These are phyloP conservation scores for Pasiphila rectangulata DNA, from an alignment of 2,888 invertebrate genomes.

Conservation along the genomic window DNA sequence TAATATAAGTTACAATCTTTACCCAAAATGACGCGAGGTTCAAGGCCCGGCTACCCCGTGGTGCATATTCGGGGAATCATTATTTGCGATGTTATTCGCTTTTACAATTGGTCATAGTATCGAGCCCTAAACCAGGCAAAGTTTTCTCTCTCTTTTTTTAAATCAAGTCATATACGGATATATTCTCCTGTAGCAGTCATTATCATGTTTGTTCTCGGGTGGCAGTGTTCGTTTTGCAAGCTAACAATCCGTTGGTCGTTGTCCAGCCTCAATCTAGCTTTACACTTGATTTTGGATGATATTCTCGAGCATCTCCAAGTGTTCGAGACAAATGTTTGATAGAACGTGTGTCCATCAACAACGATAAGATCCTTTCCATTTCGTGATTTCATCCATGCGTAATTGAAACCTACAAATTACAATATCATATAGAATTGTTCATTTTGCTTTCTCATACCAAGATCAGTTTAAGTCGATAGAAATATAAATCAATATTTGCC, in stretches of 20 bases:
- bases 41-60: no score
- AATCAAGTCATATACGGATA: neutral
- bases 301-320: conserved; percentile 31
- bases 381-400: conserved; percentile 36
- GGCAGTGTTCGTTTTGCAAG: conserved; percentile 12
- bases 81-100: no score
- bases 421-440: no score
- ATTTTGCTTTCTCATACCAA: no score
- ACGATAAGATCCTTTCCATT: conserved; percentile 36
- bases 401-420: conserved; percentile 28
- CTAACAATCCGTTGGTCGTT: conserved; percentile 24
- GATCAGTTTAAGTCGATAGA: no score
- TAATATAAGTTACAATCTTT: no score
- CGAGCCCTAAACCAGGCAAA: no score
- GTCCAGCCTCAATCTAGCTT: conserved; percentile 33
- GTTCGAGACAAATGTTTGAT: neutral
- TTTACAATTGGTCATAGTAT: no score
- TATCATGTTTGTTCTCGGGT: neutral
- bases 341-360: conserved; percentile 37
- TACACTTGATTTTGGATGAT: conserved; percentile 27
- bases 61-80: no score
- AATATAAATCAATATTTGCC: no score
- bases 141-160: no score
- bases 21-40: no score
- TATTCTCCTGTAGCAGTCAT: conserved; percentile 7